Conservation (phyloP, 2,888 invertebrate species). For the Lordiphosa fenestrarum region DNA sequence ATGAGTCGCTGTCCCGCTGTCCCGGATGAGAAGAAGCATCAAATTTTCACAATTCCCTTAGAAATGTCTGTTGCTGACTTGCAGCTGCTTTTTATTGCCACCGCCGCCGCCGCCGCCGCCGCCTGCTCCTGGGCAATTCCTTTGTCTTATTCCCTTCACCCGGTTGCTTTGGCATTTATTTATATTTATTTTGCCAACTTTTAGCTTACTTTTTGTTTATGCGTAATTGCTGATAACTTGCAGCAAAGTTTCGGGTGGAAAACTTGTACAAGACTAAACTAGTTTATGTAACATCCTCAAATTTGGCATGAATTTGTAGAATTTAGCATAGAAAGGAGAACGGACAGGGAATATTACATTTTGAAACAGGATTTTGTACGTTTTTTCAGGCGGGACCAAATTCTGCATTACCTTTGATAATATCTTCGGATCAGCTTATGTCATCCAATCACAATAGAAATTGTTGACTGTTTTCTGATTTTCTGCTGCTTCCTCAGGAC, state of each 20-base stretch:
- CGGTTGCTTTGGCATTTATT: slow-evolving; percentile 58
- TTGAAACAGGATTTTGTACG: no score
- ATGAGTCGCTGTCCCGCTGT: slow-evolving; percentile 15
- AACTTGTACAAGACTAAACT: slow-evolving; percentile 33
- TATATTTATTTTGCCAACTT: slow-evolving; percentile 52
- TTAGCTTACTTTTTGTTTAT: slow-evolving; percentile 55
- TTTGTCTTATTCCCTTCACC: slow-evolving; percentile 16
- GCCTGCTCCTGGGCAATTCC: slow-evolving; percentile 11
- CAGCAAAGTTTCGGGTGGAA: slow-evolving; percentile 51
- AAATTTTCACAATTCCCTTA: slow-evolving; percentile 11
- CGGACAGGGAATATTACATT: no score
- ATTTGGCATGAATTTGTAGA: not conserved
- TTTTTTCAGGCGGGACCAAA: no score
- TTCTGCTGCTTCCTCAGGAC: no score
- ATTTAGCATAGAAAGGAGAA: no score
- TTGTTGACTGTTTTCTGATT: no score
- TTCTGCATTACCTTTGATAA: no score
- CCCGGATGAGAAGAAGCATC: slow-evolving; percentile 17
- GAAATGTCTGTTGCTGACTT: slow-evolving; percentile 46
- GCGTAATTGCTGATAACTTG: slow-evolving; percentile 72
- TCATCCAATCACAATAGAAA: no score
- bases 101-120: slow-evolving; percentile 22
- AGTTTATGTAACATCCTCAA: not conserved
- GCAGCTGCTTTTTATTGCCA: slow-evolving; percentile 69
- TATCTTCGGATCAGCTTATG: no score